Base-by-base conservation (phyloP, 30 jellyfish, hydroid and myxozoan genomes). In the Catostylus mosaicus region DNA sequence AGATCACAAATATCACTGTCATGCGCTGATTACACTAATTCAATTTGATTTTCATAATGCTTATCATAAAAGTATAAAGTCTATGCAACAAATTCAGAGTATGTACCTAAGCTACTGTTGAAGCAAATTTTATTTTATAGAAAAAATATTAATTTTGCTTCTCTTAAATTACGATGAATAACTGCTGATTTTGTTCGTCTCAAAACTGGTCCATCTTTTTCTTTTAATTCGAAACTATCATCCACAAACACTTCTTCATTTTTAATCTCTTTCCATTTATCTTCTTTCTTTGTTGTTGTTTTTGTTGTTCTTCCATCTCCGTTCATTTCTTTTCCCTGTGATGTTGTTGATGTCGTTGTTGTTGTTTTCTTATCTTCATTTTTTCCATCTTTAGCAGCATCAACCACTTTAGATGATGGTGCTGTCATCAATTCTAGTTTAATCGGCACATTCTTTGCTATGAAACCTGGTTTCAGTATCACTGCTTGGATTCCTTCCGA, bases 151-250 rank as follows among this genome's bases (percentile, higher is more conserved):
- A 80, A 33, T 67, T 73, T 73, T 14, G 90, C 90, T 65, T 67
- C 79, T 38, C 79, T 78, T 0, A 62, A 29, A 48, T 80, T 80
- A 0, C 83, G 83, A 10, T 33, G 31, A 3, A 80, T 80, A 1
- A 80, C 67, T 16, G 90, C 90, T 6, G 90, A 80, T 29, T 80
- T 80, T 30, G 90, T 80, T 35, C 90, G 67, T 45, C 90, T 50
- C 67, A 80, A 48, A 1, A 73, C 85, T 9, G 85, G 85, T 29
- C 72, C 68, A 10, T 35, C 26, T 5, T 48, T 54, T 30, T 48
- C 52, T 46, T 63, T 33, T 23, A 18, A 11, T 22, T 11, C 45
- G 19, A 33, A 47, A 11, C 51, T 30, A 14, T 63, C 67, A 12
- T 46, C 69, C 4, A 14, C 83, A n/a, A 66, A 10, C 47, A 64